Percentiles rank a stretch among this genome's conserved stretches.
These are phyloP conservation scores for Campaea margaritaria DNA, from an alignment of 2,888 invertebrate genomes.

Conservation along the genomic window DNA sequence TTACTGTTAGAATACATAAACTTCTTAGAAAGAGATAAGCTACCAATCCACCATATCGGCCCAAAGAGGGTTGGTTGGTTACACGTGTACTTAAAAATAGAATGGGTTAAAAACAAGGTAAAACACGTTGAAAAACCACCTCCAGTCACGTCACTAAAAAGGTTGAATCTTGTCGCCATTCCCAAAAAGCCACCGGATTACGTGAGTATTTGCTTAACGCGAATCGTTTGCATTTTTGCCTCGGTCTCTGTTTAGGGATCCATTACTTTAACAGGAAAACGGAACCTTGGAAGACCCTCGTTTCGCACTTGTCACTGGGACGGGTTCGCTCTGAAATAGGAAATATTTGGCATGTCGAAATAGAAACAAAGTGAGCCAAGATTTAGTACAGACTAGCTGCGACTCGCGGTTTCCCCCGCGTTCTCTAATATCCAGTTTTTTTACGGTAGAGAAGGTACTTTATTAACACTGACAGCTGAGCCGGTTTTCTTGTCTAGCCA, in stretches of 20 bases:
- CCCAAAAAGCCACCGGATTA: conserved; percentile 46
- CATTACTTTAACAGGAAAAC: conserved; percentile 27
- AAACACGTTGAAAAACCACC: neutral
- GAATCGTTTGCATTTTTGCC: conserved; percentile 43
- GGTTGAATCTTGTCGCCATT: conserved; percentile 43
- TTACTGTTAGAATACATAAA: too few relatives aligned
- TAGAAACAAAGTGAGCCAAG: too few relatives aligned
- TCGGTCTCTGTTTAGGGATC: conserved; percentile 23
- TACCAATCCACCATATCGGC: too few relatives aligned
- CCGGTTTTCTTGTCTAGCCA: too few relatives aligned
- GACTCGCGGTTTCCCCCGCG: too few relatives aligned
- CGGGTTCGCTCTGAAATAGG: conserved; percentile 2
- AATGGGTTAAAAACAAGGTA: neutral
- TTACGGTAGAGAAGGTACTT: too few relatives aligned
- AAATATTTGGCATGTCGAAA: neutral
- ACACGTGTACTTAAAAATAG: too few relatives aligned
- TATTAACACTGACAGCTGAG: too few relatives aligned
- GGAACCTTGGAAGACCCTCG: conserved; percentile 16
- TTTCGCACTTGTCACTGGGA: conserved; percentile 16
- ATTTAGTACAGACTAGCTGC: too few relatives aligned
- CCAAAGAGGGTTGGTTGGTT: too few relatives aligned
- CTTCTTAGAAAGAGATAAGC: too few relatives aligned
- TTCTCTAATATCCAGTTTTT: too few relatives aligned
- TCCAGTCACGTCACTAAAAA: conserved; percentile 34
- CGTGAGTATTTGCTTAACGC: conserved; percentile 46